Evolutionary conservation across 92 coral and sea anemone species (phyloP).

Genomic region (Actinostola sp.): DNA sequence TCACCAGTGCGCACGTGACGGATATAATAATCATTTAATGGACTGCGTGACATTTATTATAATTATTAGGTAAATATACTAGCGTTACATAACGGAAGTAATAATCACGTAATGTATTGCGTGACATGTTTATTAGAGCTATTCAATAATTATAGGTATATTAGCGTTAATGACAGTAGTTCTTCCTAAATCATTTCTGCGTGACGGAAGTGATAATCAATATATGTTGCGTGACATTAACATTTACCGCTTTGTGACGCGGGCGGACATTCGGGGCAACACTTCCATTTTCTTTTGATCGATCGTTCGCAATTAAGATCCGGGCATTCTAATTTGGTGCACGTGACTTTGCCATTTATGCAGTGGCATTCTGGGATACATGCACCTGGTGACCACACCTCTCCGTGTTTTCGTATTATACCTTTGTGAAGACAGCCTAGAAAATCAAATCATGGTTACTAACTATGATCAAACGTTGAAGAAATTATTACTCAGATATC

Average conservation of each 20-base stretch:
- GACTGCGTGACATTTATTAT: no score
- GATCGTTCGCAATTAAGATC: slow-evolving; percentile 89
- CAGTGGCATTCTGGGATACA: slow-evolving; percentile 97
- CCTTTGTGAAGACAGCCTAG: slow-evolving; percentile 81
- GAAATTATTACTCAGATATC: background rate
- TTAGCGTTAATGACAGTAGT: no score
- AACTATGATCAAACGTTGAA: background rate
- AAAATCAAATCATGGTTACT: background rate
- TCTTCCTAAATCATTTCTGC: no score
- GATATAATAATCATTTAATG: no score
- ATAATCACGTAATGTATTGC: background rate
- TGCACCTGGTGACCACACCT: slow-evolving; percentile 98
- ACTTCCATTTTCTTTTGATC: slow-evolving; percentile 83
- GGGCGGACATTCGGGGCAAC: slow-evolving; percentile 93
- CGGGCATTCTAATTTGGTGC: slow-evolving; percentile 94
- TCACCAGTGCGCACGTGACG: no score
- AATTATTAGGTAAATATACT: no score
- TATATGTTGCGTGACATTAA: no score
- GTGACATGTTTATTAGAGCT: no score
- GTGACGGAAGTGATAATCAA: no score
- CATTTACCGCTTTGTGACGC: slow-evolving; percentile 65
- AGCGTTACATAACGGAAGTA: background rate
- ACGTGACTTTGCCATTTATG: slow-evolving; percentile 75
- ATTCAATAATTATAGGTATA: no score
- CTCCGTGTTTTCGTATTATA: slow-evolving; percentile 73